A percentile compares a stretch with the other conserved stretches of the same genome.
phyloP scores from a whole-genome alignment of 92 coral and sea anemone species.

The Zoanthus sansibaricus region DNA sequence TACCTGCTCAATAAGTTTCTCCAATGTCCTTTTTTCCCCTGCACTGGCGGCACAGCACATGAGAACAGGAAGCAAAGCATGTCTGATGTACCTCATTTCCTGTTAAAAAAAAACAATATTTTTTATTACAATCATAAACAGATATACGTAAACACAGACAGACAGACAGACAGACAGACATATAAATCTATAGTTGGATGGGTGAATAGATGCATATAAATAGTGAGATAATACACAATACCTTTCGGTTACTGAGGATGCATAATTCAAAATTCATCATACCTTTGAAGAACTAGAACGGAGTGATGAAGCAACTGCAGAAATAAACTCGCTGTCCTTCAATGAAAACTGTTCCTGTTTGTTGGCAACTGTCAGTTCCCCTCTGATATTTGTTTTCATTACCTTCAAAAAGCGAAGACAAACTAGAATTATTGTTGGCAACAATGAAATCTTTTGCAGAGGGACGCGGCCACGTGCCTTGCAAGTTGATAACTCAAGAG shows the following conservation, averaged over 20 bases:
- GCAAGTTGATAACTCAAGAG: no score
- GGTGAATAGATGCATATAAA: not conserved
- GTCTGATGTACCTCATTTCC: conserved; percentile 91
- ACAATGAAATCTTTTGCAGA: no score
- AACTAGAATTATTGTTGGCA: no score
- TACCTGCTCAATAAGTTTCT: conserved; percentile 83
- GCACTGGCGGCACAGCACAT: conserved; percentile 94
- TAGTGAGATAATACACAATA: no score
- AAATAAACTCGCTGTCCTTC: conserved; percentile 86
- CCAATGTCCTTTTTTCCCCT: conserved; percentile 76
- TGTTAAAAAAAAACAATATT: conserved; percentile 34
- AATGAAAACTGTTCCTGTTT: conserved; percentile 93
- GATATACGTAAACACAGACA: no score
- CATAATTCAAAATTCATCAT: not conserved
- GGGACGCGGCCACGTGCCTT: no score
- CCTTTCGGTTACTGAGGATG: no score
- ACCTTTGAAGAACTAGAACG: conserved; percentile 86
- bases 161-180: no score
- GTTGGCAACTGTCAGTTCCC: conserved; percentile 94
- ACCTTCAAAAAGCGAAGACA: conserved; percentile 53
- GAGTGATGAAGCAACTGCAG: conserved; percentile 89
- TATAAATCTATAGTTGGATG: no score
- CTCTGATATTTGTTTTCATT: conserved; percentile 85
- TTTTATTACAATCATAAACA: no score
- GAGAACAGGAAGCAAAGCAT: conserved; percentile 87